These are phyloP conservation scores for Rugalucina vietnamica DNA, from an alignment of 2,888 invertebrate genomes.

Conservation along the genomic window DNA sequence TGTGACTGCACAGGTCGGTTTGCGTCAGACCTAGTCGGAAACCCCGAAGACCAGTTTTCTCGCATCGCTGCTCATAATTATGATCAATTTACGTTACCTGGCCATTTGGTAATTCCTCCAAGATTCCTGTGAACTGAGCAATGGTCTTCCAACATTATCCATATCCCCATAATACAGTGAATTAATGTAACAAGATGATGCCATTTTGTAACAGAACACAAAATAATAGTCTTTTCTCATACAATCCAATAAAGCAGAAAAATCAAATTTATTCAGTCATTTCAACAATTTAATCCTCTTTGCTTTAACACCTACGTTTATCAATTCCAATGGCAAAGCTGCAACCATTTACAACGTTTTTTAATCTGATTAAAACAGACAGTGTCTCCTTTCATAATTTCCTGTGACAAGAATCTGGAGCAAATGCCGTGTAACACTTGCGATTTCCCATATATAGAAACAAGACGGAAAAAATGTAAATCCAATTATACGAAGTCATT, in stretches of 20 bases:
- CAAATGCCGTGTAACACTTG: too few species aligned
- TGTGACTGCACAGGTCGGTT: too few species aligned
- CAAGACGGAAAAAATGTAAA: too few species aligned
- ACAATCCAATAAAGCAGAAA: background rate
- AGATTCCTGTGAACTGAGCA: background rate
- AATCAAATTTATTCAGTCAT: background rate
- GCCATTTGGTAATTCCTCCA: background rate
- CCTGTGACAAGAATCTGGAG: background rate
- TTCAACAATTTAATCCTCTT: background rate
- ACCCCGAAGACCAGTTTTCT: too few species aligned
- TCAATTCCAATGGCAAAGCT: background rate
- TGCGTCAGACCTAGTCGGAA: too few species aligned
- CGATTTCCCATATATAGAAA: too few species aligned
- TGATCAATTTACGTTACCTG: too few species aligned
- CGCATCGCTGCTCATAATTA: too few species aligned
- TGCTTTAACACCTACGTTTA: background rate
- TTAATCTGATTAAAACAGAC: background rate
- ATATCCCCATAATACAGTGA: constrained; percentile 24
- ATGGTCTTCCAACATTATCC: background rate
- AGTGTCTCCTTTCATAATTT: background rate
- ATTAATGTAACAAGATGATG: constrained; percentile 24
- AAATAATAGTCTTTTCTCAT: background rate
- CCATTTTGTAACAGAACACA: constrained; percentile 16
- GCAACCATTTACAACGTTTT: background rate
- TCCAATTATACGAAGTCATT: too few species aligned